Evolutionary conservation across 2,888 invertebrate genomes (phyloP).

Genomic region (Germaria angustata): DNA sequence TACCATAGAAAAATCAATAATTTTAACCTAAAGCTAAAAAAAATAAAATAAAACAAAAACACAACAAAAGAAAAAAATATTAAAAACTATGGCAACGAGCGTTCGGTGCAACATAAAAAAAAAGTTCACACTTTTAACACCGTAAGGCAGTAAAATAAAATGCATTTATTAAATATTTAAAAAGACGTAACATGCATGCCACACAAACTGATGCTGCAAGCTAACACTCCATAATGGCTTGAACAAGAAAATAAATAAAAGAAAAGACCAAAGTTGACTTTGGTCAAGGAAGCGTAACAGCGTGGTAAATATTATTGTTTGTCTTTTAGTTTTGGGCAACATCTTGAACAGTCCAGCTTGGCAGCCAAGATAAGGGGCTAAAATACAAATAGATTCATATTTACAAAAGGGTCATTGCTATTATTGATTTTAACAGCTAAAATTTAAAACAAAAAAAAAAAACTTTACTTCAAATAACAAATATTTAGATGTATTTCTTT

Average conservation of each 20-base stretch:
- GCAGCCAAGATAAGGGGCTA: neutral
- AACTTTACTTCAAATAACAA: conserved; percentile 4
- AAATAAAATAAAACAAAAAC: conserved; percentile 19
- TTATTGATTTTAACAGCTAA: conserved; percentile 66
- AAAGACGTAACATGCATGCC: conserved; percentile 15
- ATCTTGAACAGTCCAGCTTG: neutral
- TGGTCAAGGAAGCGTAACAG: conserved; percentile 39
- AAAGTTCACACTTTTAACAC: conserved; percentile 64
- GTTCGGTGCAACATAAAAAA: conserved; percentile 1
- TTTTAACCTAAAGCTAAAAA: conserved; percentile 50
- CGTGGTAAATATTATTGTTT: conserved; percentile 17
- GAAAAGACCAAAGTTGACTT: neutral
- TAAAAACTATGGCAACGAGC: neutral
- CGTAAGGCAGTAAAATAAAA: conserved; percentile 49
- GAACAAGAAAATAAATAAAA: conserved; percentile 13
- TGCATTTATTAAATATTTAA: conserved; percentile 34
- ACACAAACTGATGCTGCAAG: conserved; percentile 34
- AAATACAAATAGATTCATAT: conserved; percentile 16
- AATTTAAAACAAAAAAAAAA: conserved; percentile 24
- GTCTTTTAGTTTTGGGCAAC: neutral
- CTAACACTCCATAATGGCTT: neutral
- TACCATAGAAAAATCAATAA: conserved; percentile 42
- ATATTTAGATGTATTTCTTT: conserved; percentile 30
- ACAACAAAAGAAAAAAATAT: conserved; percentile 13
- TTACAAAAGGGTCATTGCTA: conserved; percentile 67